These are phyloP conservation scores for Brienomyrus longianalis DNA, from an alignment of 2,113 vertebrate species.

Conservation along the genomic window DNA sequence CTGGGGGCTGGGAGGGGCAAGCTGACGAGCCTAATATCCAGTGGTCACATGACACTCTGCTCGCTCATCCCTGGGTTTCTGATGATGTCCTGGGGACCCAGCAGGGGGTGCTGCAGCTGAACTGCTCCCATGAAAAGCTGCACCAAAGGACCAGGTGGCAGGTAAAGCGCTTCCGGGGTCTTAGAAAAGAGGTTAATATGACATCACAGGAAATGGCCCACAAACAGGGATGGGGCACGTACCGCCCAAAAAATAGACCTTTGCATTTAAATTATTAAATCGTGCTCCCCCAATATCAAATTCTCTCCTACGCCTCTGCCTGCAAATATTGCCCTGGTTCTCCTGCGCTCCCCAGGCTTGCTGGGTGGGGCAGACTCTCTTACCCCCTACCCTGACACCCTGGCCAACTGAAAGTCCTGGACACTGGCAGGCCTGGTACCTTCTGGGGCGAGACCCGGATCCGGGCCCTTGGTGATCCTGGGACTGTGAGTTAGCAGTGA, in stretches of 20 bases:
- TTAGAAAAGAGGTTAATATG: not conserved
- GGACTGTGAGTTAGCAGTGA: not conserved
- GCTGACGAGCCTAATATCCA: not conserved
- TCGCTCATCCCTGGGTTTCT: not conserved
- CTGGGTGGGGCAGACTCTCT: slow-evolving; percentile 1
- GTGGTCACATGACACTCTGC: not conserved
- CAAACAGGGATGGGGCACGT: not conserved
- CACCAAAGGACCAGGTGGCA: not conserved
- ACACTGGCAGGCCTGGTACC: slow-evolving; percentile 29
- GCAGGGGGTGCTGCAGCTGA: not conserved
- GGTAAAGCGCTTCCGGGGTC: not conserved
- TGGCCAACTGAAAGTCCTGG: not conserved
- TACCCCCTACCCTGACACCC: slow-evolving; percentile 17
- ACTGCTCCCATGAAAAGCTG: not conserved
- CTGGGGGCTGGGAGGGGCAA: slow-evolving; percentile 34
- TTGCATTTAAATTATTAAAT: not conserved
- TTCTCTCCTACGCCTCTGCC: not conserved
- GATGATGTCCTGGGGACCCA: not conserved
- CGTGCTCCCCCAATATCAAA: not conserved
- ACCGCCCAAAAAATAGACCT: not conserved
- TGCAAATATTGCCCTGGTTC: not conserved
- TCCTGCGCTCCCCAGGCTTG: not conserved
- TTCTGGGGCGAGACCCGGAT: slow-evolving; percentile 23
- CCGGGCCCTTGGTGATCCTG: slow-evolving; percentile 37
- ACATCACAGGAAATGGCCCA: not conserved